Evolutionary conservation across 1,140 invertebrate genomes (phyloP).

Genomic region (Hermatobates lingyangjiaoensis): DNA sequence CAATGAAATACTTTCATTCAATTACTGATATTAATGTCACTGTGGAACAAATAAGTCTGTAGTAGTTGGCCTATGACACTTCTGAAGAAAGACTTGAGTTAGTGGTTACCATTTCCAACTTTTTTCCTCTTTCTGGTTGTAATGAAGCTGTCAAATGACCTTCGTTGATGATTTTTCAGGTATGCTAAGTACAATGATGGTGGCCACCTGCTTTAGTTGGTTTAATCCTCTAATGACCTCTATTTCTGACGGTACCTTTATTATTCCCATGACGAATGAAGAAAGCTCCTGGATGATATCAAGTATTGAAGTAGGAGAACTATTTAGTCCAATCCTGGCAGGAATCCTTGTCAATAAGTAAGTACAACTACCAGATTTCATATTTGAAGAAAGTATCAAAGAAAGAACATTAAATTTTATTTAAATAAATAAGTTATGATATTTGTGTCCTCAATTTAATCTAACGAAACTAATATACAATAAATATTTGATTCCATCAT

Average conservation of each 20-base stretch:
- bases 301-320: conserved; percentile 7
- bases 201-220: conserved; percentile 7
- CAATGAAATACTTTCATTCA: neutral
- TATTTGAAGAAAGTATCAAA: too few species aligned
- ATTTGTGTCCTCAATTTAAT: too few species aligned
- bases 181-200: conserved; percentile 2
- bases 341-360: conserved; percentile 40
- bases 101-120: neutral
- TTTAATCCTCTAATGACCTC: conserved; percentile 3
- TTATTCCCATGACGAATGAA: conserved; percentile 7
- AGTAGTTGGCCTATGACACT: neutral
- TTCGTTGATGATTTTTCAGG: too few species aligned
- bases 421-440: too few species aligned
- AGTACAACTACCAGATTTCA: too few species aligned
- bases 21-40: neutral
- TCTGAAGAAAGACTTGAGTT: neutral
- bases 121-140: neutral
- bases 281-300: conserved; percentile 9
- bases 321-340: conserved; percentile 3
- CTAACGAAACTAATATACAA: too few species aligned
- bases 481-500: too few species aligned
- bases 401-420: too few species aligned
- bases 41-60: neutral
- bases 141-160: neutral
- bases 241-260: neutral